Conservation (phyloP, 2,888 invertebrate species). For the Pseudococcus longispinus region DNA sequence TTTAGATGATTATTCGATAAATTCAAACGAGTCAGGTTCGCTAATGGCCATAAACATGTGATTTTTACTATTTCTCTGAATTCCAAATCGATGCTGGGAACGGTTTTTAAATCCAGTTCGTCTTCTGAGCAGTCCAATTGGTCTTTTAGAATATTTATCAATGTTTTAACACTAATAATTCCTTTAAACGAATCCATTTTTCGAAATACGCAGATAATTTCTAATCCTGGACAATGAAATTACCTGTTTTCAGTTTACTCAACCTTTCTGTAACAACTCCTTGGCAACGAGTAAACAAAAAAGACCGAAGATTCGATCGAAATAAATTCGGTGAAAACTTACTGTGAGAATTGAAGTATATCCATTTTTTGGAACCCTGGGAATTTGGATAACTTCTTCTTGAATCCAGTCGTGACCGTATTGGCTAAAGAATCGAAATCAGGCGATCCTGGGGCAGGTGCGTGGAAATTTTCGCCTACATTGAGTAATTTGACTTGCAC, state of each 20-base stretch:
- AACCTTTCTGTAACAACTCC: neutral
- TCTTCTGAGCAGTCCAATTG: slow-evolving; percentile 24
- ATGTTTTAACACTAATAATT: slow-evolving; percentile 37
- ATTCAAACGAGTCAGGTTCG: slow-evolving; percentile 33
- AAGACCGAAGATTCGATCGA: slow-evolving; percentile 62
- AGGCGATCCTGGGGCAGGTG: slow-evolving; percentile 74
- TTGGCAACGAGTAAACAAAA: neutral
- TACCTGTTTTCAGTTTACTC: neutral
- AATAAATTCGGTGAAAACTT: slow-evolving; percentile 58
- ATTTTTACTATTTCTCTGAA: slow-evolving; percentile 34
- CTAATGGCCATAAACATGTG: slow-evolving; percentile 47
- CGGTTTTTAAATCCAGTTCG: slow-evolving; percentile 36
- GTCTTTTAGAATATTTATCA: slow-evolving; percentile 14
- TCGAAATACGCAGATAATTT: neutral
- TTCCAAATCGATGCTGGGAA: slow-evolving; percentile 20
- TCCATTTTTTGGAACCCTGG: slow-evolving; percentile 77
- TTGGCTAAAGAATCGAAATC: slow-evolving; percentile 77
- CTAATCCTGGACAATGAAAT: neutral
- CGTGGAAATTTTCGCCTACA: slow-evolving; percentile 77
- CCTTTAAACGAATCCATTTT: slow-evolving; percentile 28
- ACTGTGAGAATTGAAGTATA: slow-evolving; percentile 73
- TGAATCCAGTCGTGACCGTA: slow-evolving; percentile 72
- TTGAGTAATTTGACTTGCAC: slow-evolving; percentile 77
- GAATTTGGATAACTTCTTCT: slow-evolving; percentile 69
- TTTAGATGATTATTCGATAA: slow-evolving; percentile 15